Evolutionary conservation across 1,140 invertebrate genomes (phyloP).

Genomic region (Orussus abietinus): DNA sequence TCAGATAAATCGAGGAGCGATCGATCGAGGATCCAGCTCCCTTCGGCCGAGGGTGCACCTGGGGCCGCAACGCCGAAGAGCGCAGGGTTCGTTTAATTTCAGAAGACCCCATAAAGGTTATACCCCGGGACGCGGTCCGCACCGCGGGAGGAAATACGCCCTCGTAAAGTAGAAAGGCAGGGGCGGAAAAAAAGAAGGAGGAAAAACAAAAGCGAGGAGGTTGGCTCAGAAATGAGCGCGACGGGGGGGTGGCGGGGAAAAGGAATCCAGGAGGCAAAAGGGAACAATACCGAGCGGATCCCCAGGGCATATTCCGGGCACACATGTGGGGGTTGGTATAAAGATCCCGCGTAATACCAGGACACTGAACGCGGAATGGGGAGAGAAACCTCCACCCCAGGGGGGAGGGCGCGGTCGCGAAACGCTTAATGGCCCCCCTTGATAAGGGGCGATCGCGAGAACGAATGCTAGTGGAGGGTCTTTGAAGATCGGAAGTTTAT

Average conservation of each 20-base stretch:
- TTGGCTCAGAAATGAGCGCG: slow-evolving; percentile 22
- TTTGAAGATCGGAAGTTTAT: no score
- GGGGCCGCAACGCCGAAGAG: slow-evolving; percentile 2
- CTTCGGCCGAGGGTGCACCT: neutral
- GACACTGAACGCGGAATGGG: no score
- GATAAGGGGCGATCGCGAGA: no score
- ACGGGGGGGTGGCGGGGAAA: slow-evolving; percentile 15
- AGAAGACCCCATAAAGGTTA: slow-evolving; percentile 31
- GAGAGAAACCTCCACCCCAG: no score
- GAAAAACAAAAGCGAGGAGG: slow-evolving; percentile 20
- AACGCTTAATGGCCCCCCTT: no score
- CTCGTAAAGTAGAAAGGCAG: slow-evolving; percentile 24
- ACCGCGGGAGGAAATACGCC: slow-evolving; percentile 23
- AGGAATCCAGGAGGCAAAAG: slow-evolving; percentile 17
- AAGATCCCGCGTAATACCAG: no score
- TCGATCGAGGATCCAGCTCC: neutral
- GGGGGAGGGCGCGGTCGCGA: no score
- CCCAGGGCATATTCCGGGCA: slow-evolving; percentile 24
- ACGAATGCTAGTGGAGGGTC: no score
- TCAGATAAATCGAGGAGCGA: no score
- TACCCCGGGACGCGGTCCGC: slow-evolving; percentile 20
- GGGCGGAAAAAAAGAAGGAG: slow-evolving; percentile 1
- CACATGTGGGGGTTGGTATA: no score
- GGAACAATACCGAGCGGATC: slow-evolving; percentile 27
- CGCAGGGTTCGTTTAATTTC: slow-evolving; percentile 29